Conservation (phyloP, 2,888 invertebrate species). For the Blastobasis adustella region DNA sequence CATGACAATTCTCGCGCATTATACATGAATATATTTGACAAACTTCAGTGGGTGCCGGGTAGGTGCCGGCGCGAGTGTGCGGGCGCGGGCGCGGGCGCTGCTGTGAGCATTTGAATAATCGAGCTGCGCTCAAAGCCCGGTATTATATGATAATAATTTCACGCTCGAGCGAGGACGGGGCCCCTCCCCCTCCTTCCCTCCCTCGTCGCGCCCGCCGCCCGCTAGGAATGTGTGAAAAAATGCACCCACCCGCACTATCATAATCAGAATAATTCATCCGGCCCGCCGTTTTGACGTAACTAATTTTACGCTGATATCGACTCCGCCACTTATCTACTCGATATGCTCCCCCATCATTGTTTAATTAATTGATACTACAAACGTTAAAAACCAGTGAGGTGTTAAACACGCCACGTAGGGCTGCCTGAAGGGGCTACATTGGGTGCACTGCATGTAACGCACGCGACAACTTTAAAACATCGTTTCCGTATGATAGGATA, state of each 20-base stretch:
- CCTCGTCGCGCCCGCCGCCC: conserved; percentile 33
- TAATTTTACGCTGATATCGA: conserved; percentile 36
- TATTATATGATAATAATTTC: conserved; percentile 74
- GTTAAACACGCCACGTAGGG: conserved; percentile 40
- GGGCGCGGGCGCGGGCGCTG: conserved; percentile 18
- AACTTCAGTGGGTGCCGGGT: conserved; percentile 39
- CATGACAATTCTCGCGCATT: conserved; percentile 66
- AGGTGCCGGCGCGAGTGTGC: conserved; percentile 11
- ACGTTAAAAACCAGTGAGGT: conserved; percentile 52
- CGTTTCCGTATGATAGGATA: too few relatives aligned
- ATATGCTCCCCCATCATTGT: conserved; percentile 33
- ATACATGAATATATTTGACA: conserved; percentile 67
- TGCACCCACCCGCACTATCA: conserved; percentile 29
- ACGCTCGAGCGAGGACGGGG: conserved; percentile 53
- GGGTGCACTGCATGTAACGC: too few relatives aligned
- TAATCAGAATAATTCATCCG: conserved; percentile 22
- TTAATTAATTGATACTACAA: conserved; percentile 61
- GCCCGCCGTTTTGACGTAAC: conserved; percentile 21
- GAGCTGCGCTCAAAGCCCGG: conserved; percentile 53
- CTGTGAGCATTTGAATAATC: conserved; percentile 69
- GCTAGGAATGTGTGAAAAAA: conserved; percentile 64
- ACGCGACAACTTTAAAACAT: too few relatives aligned
- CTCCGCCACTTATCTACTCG: conserved; percentile 31
- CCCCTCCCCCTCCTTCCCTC: conserved; percentile 24
- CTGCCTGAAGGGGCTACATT: conserved; percentile 15